phyloP scores from a whole-genome alignment of 2,797 vertebrate species.

The Choloepus didactylus region DNA sequence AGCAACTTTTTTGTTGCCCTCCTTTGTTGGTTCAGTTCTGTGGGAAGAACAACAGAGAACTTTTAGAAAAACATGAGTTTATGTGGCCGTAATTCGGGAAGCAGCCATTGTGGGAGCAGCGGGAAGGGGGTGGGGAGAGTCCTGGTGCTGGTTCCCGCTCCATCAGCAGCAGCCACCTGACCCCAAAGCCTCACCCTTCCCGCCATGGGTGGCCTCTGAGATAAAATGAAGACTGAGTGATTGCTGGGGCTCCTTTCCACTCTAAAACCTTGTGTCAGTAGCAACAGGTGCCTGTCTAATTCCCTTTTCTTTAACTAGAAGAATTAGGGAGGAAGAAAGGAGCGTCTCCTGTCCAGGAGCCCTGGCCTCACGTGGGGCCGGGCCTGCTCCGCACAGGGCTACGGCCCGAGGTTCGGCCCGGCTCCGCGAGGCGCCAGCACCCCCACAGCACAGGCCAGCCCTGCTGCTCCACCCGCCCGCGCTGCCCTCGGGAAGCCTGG shows the following conservation, averaged over 20 bases:
- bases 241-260: not conserved
- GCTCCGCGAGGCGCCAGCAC: too few species aligned
- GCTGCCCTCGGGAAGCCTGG: too few species aligned
- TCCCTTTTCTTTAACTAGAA: not conserved
- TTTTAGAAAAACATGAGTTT: rapidly evolving
- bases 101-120: rapidly evolving
- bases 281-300: rapidly evolving
- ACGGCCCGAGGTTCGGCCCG: too few species aligned
- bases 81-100: rapidly evolving
- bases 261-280: too few species aligned
- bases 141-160: not conserved
- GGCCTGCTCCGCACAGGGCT: too few species aligned
- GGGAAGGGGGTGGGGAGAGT: rapidly evolving
- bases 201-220: rapidly evolving
- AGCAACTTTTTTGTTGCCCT: not conserved
- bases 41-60: not conserved
- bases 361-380: too few species aligned
- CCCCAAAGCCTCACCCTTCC: not conserved
- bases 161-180: not conserved
- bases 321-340: too few species aligned
- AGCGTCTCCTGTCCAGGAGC: not conserved
- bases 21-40: slow-evolving; percentile 76
- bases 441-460: too few species aligned
- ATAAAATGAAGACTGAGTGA: too few species aligned
- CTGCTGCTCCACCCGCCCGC: too few species aligned